A percentile compares a stretch with the other conserved stretches of the same genome.
Evolutionary conservation across 2,888 invertebrate genomes (phyloP).

Genomic region (Microctonus brassicae): DNA sequence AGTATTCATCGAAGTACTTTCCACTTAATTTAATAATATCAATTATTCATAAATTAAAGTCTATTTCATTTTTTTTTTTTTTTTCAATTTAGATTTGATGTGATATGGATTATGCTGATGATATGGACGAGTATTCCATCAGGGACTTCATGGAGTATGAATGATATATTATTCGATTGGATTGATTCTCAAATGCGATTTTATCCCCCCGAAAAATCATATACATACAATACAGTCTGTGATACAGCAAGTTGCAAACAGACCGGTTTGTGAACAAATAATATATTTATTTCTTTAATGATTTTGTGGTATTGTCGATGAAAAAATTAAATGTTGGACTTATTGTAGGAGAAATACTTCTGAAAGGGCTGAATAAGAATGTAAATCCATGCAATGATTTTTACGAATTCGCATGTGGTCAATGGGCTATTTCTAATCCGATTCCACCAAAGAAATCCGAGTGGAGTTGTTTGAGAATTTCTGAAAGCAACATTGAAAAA

Average conservation of each 20-base stretch:
- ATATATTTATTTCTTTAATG: neutral
- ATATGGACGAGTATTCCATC: neutral
- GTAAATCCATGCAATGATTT: constrained; percentile 15
- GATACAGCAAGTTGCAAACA: neutral
- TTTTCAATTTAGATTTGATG: neutral
- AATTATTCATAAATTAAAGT: no score
- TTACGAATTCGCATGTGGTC: constrained; percentile 15
- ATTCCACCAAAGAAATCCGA: neutral
- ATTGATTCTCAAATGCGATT: neutral
- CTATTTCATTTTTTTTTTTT: neutral
- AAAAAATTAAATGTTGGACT: neutral
- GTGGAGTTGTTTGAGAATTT: neutral
- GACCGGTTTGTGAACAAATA: neutral
- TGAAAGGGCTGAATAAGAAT: neutral
- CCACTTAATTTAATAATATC: no score
- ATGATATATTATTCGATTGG: neutral
- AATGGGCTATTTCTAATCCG: neutral
- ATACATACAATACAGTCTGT: neutral
- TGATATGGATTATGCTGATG: neutral
- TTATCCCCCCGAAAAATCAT: neutral
- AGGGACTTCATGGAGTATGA: neutral
- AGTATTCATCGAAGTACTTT: no score
- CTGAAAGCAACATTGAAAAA: neutral
- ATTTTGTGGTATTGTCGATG: neutral
- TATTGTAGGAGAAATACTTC: neutral